Percentiles rank a stretch among this genome's conserved stretches.
These are phyloP conservation scores for Bos javanicus DNA, from an alignment of 2,113 vertebrate species.

Conservation along the genomic window DNA sequence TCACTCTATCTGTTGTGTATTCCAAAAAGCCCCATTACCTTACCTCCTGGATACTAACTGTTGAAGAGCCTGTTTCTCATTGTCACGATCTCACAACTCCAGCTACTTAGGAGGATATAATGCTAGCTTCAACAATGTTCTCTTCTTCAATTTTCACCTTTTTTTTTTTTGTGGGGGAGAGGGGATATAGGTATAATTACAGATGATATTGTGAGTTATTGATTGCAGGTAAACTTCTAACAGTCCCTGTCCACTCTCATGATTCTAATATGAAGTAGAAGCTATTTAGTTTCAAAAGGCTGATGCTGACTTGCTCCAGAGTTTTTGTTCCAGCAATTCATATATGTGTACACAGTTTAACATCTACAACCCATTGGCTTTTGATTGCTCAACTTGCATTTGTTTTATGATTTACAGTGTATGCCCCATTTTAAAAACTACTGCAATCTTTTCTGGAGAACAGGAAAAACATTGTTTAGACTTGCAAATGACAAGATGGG, in stretches of 20 bases:
- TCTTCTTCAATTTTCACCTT: not conserved
- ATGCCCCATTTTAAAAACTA: not conserved
- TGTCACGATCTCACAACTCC: not conserved
- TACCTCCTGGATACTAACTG: conserved; percentile 5
- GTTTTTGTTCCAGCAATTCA: not conserved
- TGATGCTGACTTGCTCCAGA: not conserved
- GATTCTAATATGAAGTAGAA: not conserved
- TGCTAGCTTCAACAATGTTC: not conserved
- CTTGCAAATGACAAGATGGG: not conserved
- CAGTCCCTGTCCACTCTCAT: not conserved
- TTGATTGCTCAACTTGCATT: not conserved
- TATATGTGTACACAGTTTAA: not conserved
- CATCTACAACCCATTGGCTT: not conserved
- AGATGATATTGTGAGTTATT: conserved; percentile 1
- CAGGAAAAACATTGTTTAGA: not conserved
- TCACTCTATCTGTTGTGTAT: not conserved
- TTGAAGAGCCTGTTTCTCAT: conserved; percentile 16
- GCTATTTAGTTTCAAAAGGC: not conserved
- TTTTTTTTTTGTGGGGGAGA: not conserved
- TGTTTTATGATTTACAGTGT: not conserved
- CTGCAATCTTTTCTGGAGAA: not conserved
- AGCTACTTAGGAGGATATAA: conserved; percentile 17
- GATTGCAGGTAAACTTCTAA: not conserved
- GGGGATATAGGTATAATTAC: not conserved
- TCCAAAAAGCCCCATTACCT: conserved; percentile 19